Conservation (phyloP, 2,888 invertebrate genomes). For the Taenaris catops region DNA sequence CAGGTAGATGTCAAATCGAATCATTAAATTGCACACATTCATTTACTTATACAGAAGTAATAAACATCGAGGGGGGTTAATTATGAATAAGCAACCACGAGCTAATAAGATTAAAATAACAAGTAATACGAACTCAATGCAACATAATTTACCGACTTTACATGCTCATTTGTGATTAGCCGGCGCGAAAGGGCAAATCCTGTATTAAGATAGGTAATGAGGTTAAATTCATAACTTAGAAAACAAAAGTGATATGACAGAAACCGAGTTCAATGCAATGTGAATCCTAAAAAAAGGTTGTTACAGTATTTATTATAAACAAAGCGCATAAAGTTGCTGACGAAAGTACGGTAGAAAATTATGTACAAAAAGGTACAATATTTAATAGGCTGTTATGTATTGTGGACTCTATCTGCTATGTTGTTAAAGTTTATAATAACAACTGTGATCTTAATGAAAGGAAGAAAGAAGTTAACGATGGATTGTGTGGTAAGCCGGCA, state of each 20-base stretch:
- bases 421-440: slow-evolving; percentile 65
- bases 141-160: slow-evolving; percentile 78
- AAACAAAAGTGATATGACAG: slow-evolving; percentile 44
- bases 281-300: slow-evolving; percentile 47
- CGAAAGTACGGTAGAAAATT: slow-evolving; percentile 74
- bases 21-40: slow-evolving; percentile 50
- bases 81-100: slow-evolving; percentile 72
- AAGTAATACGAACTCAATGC: slow-evolving; percentile 70
- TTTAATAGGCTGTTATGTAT: slow-evolving; percentile 52
- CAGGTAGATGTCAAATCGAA: slow-evolving; percentile 38
- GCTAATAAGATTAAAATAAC: slow-evolving; percentile 59
- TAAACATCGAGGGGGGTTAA: slow-evolving; percentile 75
- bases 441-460: slow-evolving; percentile 66
- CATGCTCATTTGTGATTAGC: slow-evolving; percentile 79
- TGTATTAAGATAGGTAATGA: slow-evolving; percentile 80
- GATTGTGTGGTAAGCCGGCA: slow-evolving; percentile 80
- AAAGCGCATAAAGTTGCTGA: slow-evolving; percentile 51
- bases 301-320: slow-evolving; percentile 48
- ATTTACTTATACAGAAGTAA: slow-evolving; percentile 71
- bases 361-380: slow-evolving; percentile 68
- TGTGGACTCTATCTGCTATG: slow-evolving; percentile 50
- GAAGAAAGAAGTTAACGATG: slow-evolving; percentile 79
- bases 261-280: slow-evolving; percentile 38
- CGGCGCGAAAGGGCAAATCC: slow-evolving; percentile 80
- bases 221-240: slow-evolving; percentile 60